phyloP scores from a whole-genome alignment of 1,140 invertebrate genomes.

The Armadillidium nasatum region DNA sequence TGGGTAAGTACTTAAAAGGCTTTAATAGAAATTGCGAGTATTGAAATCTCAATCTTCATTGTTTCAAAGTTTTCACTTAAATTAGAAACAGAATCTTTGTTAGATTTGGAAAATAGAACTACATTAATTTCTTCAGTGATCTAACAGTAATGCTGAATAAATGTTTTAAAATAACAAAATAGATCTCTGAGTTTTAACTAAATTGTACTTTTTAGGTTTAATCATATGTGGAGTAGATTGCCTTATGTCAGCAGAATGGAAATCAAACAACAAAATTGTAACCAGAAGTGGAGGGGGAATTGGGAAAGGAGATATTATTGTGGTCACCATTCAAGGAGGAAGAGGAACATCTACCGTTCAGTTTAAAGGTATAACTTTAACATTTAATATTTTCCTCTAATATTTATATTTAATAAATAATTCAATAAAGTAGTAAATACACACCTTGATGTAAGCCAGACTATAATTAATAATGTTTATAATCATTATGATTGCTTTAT shows the following conservation, averaged over 20 bases:
- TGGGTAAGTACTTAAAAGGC: constrained; percentile 59
- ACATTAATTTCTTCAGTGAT: not conserved
- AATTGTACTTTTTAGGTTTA: constrained; percentile 62
- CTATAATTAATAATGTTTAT: not conserved
- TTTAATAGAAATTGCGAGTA: no score
- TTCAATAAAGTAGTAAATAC: no score
- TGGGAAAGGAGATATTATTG: constrained; percentile 91
- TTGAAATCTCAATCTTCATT: no score
- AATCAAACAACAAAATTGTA: constrained; percentile 93
- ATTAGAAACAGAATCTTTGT: no score
- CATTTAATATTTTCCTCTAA: not conserved
- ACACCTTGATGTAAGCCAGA: no score
- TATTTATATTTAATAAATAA: not conserved
- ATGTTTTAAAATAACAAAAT: not conserved
- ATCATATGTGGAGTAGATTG: constrained; percentile 95
- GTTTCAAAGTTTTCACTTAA: no score
- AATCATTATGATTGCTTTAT: not conserved
- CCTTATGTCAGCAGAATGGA: constrained; percentile 93
- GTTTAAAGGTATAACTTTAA: constrained; percentile 65
- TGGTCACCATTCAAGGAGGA: constrained; percentile 84
- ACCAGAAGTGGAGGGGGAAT: constrained; percentile 89
- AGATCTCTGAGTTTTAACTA: no score
- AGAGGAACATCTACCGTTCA: constrained; percentile 90
- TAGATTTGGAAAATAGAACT: not conserved
- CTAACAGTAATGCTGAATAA: not conserved